A percentile compares a stretch with the other conserved stretches of the same genome.
phyloP scores from a whole-genome alignment of 2,797 vertebrate species.

The Vespertilio murinus region DNA sequence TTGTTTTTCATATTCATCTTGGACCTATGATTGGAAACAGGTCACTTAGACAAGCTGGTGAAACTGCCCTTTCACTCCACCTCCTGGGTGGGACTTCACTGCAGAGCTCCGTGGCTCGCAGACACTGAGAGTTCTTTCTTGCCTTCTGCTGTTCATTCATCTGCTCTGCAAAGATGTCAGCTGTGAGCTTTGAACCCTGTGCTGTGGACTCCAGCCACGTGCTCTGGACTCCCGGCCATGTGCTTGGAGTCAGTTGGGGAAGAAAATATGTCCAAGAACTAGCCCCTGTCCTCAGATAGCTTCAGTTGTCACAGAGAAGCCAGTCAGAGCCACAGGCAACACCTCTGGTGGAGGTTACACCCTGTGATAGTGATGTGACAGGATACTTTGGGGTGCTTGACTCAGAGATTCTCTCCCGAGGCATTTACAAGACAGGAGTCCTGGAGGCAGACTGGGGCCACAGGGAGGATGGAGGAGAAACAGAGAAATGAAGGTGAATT shows the following conservation, averaged over 20 bases:
- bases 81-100: background rate
- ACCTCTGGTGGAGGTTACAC: rapidly evolving
- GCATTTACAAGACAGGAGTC: background rate
- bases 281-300: background rate
- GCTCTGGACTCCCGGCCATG: no score
- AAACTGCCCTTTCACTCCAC: background rate
- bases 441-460: background rate
- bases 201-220: background rate
- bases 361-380: background rate
- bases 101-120: background rate
- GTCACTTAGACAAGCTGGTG: background rate
- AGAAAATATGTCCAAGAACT: background rate
- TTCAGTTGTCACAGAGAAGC: background rate
- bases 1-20: background rate
- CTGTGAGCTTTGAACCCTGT: background rate
- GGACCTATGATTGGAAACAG: background rate
- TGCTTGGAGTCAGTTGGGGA: background rate
- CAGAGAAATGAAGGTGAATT: background rate
- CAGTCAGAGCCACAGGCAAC: background rate
- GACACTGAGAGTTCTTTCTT: background rate
- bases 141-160: background rate
- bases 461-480: background rate
- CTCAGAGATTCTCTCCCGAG: background rate
- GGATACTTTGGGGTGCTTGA: background rate
- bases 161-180: background rate